Evolutionary conservation across 2,888 invertebrate genomes (phyloP), one percentile per base, ranked within the genome.

Genomic region (Drosophila kanekoi): DNA sequence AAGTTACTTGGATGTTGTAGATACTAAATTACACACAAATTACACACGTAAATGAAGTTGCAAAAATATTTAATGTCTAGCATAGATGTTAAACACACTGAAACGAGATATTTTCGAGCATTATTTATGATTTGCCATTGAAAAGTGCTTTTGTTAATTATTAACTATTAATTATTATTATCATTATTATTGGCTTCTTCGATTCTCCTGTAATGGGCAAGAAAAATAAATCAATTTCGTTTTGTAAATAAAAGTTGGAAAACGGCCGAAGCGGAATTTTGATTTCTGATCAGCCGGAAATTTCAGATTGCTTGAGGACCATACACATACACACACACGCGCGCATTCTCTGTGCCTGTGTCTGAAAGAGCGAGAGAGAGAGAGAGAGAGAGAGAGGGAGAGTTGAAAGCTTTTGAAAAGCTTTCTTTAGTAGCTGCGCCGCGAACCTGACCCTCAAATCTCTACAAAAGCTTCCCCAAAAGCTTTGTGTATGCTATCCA

Each of bases 1-100:
- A 71, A 71, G 80, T 82, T 87, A 88, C 79, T 82, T 91, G 87
- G 87, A 88, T 91, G 91, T 91, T 91, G 90, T 91, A 89, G 90
- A 90, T 87, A 90, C 73, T 59, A 69, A 67, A 59, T 72, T n/a
- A 38, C 41, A 64, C 23, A 40, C 28, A 62, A 45, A 54, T 45
- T 45, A 18, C 18, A 56, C 47, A 83, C 53, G 40, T 32, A 64
- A 60, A 61, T 51, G 53, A 52, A 45, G 58, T 69, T 65, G 41
- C 72, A 54, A 48, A 63, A 44, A 8, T 43, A 52, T 65, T 54
- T 47, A 64, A 58, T 63, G 44, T 76, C 49, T 59, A 74, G 45
- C 56, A 45, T 59, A 68, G 38, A 73, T 57, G 62, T 51, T 75
- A 20, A 62, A 64, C 54, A 70, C 52, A 71, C 43, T 20, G 49